A percentile compares a stretch with the other conserved stretches of the same genome.
These are phyloP conservation scores for Drosophila neonasuta DNA, from an alignment of 2,888 invertebrate genomes.

Conservation along the genomic window DNA sequence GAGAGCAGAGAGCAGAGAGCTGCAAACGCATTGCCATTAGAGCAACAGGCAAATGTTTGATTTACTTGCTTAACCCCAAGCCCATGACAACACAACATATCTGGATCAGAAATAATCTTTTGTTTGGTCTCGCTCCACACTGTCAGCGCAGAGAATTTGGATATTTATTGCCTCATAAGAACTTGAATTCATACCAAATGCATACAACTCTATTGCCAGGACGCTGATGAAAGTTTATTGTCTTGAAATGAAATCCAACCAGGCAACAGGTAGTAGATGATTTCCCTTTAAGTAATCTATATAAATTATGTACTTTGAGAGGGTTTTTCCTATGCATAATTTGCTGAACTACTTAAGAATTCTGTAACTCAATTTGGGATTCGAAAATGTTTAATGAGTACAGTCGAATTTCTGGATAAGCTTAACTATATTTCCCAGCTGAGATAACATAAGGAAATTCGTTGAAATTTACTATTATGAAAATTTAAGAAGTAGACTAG, in stretches of 20 bases:
- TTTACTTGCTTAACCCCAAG: constrained; percentile 41
- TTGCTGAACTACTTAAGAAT: neutral
- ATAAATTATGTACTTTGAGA: neutral
- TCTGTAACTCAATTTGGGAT: neutral
- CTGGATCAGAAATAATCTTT: constrained; percentile 53
- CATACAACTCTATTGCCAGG: constrained; percentile 36
- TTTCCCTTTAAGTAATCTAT: neutral
- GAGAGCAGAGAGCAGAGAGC: neutral
- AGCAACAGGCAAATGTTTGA: constrained; percentile 42
- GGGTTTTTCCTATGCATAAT: neutral
- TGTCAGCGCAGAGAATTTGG: constrained; percentile 42
- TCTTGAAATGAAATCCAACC: constrained; percentile 8
- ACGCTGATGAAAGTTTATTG: constrained; percentile 8
- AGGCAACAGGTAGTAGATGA: neutral
- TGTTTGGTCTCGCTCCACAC: constrained; percentile 40
- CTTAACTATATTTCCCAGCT: too few relatives aligned
- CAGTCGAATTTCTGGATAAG: neutral
- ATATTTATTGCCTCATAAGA: constrained; percentile 71
- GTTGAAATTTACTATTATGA: too few relatives aligned
- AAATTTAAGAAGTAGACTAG: too few relatives aligned
- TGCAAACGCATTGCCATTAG: constrained; percentile 5
- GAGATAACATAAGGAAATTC: too few relatives aligned
- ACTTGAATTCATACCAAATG: constrained; percentile 39
- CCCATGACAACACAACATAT: constrained; percentile 43
- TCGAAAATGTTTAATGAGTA: neutral